Percentiles rank a stretch among this genome's conserved stretches.
phyloP scores from a whole-genome alignment of 2,888 invertebrate genomes.

The Eustalomyia histrio region DNA sequence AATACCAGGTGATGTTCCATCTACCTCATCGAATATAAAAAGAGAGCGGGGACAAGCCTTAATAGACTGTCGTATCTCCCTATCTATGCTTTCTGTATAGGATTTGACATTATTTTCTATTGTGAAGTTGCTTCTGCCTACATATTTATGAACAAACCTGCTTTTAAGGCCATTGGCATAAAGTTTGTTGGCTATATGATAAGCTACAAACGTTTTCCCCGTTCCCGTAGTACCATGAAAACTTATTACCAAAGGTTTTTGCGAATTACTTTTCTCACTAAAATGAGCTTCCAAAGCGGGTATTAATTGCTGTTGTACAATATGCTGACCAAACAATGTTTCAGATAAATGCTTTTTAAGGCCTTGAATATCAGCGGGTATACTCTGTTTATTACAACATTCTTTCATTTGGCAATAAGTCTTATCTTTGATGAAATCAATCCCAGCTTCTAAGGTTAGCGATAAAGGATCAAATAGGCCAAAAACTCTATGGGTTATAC shows the following conservation, averaged over 20 bases:
- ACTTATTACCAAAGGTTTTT: constrained; percentile 93
- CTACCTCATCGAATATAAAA: constrained; percentile 98
- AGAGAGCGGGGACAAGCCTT: constrained; percentile 87
- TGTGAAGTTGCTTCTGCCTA: constrained; percentile 91
- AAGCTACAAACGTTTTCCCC: constrained; percentile 93
- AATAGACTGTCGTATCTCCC: constrained; percentile 84
- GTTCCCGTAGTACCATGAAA: constrained; percentile 97
- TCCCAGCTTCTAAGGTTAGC: constrained; percentile 65
- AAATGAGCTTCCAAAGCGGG: constrained; percentile 85
- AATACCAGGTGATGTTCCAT: constrained; percentile 91
- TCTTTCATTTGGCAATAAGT: constrained; percentile 81
- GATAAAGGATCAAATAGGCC: constrained; percentile 72
- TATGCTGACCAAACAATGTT: constrained; percentile 89
- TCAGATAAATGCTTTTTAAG: constrained; percentile 80
- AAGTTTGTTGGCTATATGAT: constrained; percentile 85
- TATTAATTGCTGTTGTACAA: constrained; percentile 86
- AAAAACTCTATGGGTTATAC: background rate
- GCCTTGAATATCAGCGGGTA: constrained; percentile 81
- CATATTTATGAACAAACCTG: constrained; percentile 73
- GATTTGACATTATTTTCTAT: constrained; percentile 80
- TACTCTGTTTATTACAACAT: constrained; percentile 82
- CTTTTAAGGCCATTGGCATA: constrained; percentile 87
- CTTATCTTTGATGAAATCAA: constrained; percentile 69
- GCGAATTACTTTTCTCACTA: constrained; percentile 74
- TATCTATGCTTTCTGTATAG: constrained; percentile 82